Evolutionary conservation across 2,888 invertebrate genomes (phyloP), one percentile per base, ranked within the genome.

Genomic region (Diaprepes abbreviatus): DNA sequence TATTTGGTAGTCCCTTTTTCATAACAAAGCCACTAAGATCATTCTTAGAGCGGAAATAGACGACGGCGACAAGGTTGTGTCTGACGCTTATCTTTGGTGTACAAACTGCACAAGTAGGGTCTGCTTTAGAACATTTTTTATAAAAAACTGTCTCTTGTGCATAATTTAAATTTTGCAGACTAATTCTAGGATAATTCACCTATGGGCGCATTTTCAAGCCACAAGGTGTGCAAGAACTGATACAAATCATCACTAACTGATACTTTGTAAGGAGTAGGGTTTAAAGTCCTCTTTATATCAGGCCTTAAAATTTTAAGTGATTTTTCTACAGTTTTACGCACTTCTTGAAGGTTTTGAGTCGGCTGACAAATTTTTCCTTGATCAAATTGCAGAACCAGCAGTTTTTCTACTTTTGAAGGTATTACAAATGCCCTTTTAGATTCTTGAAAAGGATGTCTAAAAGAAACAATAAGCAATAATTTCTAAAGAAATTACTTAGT

Each of bases 241-340:
- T 98, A 98, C 66, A 99, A 88, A 77, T 92, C 89, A 84, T 95
- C 95, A 78, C 96, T 96, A 5, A 99, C 96, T 6, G 98, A 90
- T 71, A 94, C 98, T 89, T 98, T 99, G 79, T 98, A 99, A 0
- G 98, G 98, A 1, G 98, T 98, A n/a, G 98, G 98, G 86, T 98
- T 99, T 64, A 98, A 88, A 77, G 93, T 94, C 75, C 98, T 89
- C 83, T 96, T 96, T 83, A 97, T 96, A 85, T 99, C 98, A 75
- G 93, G 92, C 21, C 98, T 86, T 33, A 98, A 85, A 1, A 92
- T 92, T 73, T 87, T 88, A 70, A 98, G 84, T 0, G 95, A 95
- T n/a, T 88, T 85, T 79, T 92, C 90, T 0, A 97, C 96, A 77
- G 91, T 87, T 75, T 91, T 89, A 36, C 96, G 88, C 3, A 95